Conservation (phyloP, 1,140 invertebrate species). For the Drepana arcuata region DNA sequence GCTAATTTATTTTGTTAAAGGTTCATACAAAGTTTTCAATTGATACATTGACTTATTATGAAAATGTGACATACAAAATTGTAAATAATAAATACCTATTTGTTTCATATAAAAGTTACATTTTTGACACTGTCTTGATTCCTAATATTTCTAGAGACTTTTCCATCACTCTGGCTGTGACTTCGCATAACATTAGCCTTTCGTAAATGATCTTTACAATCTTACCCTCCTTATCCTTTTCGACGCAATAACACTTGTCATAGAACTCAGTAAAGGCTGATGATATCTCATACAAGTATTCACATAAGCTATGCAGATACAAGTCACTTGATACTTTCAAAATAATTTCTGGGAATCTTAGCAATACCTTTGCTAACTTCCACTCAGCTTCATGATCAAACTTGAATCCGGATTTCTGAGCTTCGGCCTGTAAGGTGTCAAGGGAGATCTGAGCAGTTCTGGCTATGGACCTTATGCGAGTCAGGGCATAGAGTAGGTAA, state of each 20-base stretch:
- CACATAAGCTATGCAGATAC: conserved; percentile 91
- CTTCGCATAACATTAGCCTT: conserved; percentile 93
- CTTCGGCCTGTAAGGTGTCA: conserved; percentile 71
- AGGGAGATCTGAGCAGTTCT: conserved; percentile 79
- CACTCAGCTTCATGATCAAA: conserved; percentile 94
- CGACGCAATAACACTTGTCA: conserved; percentile 97
- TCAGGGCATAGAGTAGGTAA: conserved; percentile 96
- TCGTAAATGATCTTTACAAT: conserved; percentile 89
- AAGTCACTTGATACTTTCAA: conserved; percentile 88
- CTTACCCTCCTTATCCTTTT: conserved; percentile 85
- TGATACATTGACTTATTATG: not conserved
- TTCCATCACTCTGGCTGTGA: conserved; percentile 89
- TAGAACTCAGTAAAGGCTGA: conserved; percentile 97
- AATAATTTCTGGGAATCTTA: conserved; percentile 92
- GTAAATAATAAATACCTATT: not conserved
- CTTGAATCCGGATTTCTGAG: conserved; percentile 74
- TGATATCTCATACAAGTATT: conserved; percentile 96
- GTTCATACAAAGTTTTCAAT: not conserved
- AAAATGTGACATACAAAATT: no score
- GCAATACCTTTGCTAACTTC: conserved; percentile 91
- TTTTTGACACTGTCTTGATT: conserved; percentile 91
- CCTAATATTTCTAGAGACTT: conserved; percentile 93
- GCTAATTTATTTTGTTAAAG: conserved; percentile 16
- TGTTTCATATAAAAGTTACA: conserved; percentile 74
- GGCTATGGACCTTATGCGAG: conserved; percentile 93